Evolutionary conservation across 1,140 invertebrate species (phyloP).

Genomic region (Drosophila leontia): DNA sequence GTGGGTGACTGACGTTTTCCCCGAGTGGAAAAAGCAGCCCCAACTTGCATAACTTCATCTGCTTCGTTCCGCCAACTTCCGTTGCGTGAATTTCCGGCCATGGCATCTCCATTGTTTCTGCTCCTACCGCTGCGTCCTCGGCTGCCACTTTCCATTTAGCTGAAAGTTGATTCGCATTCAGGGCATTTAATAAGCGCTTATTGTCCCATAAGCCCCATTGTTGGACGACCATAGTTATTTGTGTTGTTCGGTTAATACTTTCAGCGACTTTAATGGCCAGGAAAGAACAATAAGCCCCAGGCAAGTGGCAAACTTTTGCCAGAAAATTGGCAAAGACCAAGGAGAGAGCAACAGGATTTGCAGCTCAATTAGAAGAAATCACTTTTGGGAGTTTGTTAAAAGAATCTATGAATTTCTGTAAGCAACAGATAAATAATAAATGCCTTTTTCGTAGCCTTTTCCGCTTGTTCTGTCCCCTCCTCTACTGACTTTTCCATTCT

Average conservation of each 20-base stretch:
- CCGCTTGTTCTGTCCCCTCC: too few relatives aligned
- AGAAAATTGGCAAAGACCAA: conserved; percentile 4
- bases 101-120: conserved; percentile 70
- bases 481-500: background rate
- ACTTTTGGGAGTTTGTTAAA: background rate
- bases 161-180: conserved; percentile 79
- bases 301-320: conserved; percentile 22
- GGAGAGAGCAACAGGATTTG: conserved; percentile 14
- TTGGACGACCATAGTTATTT: conserved; percentile 51
- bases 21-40: conserved; percentile 54
- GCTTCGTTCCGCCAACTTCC: conserved; percentile 43
- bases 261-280: conserved; percentile 61
- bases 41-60: conserved; percentile 34
- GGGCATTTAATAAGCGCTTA: conserved; percentile 81
- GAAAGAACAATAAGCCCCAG: conserved; percentile 30
- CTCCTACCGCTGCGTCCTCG: conserved; percentile 36
- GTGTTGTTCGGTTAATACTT: conserved; percentile 41
- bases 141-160: conserved; percentile 75
- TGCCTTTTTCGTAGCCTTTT: background rate
- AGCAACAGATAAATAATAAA: too few relatives aligned
- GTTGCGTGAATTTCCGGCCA: conserved; percentile 65
- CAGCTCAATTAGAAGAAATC: conserved; percentile 7
- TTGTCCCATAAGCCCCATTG: conserved; percentile 77
- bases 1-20: conserved; percentile 59
- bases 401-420: too few relatives aligned